A percentile compares a stretch with the other conserved stretches of the same genome.
Evolutionary conservation across 2,797 vertebrate genomes (phyloP).

Genomic region (Arremon aurantiirostris): DNA sequence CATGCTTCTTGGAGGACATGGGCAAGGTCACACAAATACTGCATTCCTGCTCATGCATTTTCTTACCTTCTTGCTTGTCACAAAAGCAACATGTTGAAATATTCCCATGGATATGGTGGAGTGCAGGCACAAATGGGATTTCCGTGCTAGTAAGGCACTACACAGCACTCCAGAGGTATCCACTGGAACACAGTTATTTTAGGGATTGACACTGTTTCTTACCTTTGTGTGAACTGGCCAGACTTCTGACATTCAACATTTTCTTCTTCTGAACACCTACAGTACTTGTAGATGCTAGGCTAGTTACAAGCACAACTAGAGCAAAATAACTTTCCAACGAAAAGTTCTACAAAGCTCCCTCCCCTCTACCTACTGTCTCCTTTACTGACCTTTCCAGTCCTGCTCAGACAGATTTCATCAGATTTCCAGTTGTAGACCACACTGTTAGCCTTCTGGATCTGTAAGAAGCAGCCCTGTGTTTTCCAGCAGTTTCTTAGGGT

Average conservation of each 20-base stretch:
- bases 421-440: not conserved
- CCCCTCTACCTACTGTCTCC: not conserved
- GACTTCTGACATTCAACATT: not conserved
- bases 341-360: not conserved
- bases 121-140: not conserved
- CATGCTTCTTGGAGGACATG: not conserved
- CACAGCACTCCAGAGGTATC: not conserved
- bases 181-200: not conserved
- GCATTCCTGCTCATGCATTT: not conserved
- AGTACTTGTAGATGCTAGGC: not conserved
- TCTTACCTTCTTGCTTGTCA: fast-evolving
- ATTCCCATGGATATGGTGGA: not conserved
- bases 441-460: not conserved
- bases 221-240: fast-evolving
- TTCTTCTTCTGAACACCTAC: not conserved
- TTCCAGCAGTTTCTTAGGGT: not conserved
- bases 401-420: not conserved
- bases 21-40: not conserved
- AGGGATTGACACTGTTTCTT: not conserved
- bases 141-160: not conserved
- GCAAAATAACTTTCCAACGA: not conserved
- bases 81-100: not conserved
- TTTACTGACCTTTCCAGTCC: not conserved
- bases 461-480: not conserved
- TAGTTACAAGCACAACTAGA: not conserved